These are phyloP conservation scores for Anser cygnoides DNA, from an alignment of 2,113 vertebrate genomes.

Conservation along the genomic window DNA sequence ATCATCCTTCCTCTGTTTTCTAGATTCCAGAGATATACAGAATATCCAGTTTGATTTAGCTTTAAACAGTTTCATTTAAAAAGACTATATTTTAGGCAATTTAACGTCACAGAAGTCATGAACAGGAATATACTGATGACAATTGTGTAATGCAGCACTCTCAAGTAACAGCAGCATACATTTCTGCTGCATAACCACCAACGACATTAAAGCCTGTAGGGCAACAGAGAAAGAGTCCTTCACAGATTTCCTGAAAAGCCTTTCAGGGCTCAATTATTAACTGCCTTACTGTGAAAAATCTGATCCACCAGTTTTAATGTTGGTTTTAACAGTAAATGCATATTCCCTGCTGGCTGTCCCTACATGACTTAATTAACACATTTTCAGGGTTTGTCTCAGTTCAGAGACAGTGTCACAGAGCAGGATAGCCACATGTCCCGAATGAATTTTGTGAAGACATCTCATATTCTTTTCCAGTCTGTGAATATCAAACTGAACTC, in stretches of 20 bases:
- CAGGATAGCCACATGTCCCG: background rate
- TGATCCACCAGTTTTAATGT: background rate
- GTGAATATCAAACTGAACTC: background rate
- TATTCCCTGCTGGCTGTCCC: background rate
- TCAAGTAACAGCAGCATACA: background rate
- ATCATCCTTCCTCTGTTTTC: background rate
- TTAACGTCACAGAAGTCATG: background rate
- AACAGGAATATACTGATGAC: background rate
- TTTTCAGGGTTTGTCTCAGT: background rate
- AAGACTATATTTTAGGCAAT: background rate
- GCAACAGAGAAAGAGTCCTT: background rate
- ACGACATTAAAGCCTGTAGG: background rate
- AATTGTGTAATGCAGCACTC: background rate
- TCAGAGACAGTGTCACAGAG: background rate
- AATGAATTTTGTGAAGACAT: background rate
- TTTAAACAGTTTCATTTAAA: background rate
- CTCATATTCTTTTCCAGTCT: background rate
- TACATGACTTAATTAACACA: background rate
- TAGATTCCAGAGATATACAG: background rate
- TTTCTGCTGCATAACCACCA: background rate
- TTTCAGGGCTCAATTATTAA: background rate
- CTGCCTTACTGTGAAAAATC: background rate
- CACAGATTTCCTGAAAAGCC: background rate
- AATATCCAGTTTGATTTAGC: background rate
- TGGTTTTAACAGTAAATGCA: background rate